phyloP scores from a whole-genome alignment of 2,797 vertebrate species.

The Heliangelus exortis region DNA sequence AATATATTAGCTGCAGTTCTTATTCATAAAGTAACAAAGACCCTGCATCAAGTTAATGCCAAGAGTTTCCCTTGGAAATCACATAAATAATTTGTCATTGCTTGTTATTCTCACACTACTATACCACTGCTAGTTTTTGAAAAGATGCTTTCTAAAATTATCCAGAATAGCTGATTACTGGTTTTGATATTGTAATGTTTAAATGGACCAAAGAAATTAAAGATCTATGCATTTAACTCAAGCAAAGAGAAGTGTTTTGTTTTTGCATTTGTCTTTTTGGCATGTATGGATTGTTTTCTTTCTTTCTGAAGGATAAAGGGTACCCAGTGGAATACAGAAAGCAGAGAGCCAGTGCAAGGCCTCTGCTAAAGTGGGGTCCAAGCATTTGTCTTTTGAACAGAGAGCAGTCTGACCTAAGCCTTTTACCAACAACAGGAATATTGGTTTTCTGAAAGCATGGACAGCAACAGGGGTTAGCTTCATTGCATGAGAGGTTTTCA shows the following conservation, averaged over 20 bases:
- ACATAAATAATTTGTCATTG: conserved; percentile 74
- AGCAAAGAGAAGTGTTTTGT: conserved; percentile 25
- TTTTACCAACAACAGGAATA: neutral
- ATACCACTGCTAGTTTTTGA: conserved; percentile 47
- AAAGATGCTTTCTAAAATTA: conserved; percentile 72
- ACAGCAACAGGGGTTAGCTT: neutral
- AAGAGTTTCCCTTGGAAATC: conserved; percentile 65
- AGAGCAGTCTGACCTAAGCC: neutral
- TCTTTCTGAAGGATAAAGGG: conserved; percentile 19
- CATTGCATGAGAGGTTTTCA: neutral
- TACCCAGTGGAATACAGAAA: conserved; percentile 8
- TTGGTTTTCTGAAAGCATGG: neutral
- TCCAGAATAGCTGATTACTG: conserved; percentile 51
- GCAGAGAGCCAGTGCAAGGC: neutral
- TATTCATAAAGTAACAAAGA: conserved; percentile 71
- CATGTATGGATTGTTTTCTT: conserved; percentile 33
- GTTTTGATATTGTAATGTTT: conserved; percentile 41
- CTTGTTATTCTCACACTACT: conserved; percentile 39
- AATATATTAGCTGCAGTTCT: conserved; percentile 68
- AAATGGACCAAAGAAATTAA: conserved; percentile 57
- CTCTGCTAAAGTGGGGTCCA: neutral
- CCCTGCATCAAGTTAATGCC: conserved; percentile 54
- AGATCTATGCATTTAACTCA: conserved; percentile 13
- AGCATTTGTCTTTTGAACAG: conserved; percentile 7
- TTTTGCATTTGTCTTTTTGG: conserved; percentile 50